These are phyloP conservation scores for Lates japonicus DNA, from an alignment of 2,797 vertebrate genomes.

Conservation along the genomic window DNA sequence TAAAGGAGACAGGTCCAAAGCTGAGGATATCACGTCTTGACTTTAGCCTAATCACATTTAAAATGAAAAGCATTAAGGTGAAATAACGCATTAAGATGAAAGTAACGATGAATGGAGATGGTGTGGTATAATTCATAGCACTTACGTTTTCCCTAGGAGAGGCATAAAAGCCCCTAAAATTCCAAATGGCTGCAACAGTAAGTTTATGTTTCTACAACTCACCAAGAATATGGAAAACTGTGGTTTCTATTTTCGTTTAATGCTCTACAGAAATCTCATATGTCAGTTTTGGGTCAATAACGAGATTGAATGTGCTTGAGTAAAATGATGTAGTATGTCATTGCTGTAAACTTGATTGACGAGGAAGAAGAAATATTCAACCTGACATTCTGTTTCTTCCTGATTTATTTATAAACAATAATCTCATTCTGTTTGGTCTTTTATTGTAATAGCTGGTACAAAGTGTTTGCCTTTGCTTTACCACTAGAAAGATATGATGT, in stretches of 20 bases:
- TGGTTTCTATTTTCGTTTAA: slow-evolving; percentile 53
- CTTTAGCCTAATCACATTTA: slow-evolving; percentile 60
- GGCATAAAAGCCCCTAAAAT: slow-evolving; percentile 57
- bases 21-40: slow-evolving; percentile 34
- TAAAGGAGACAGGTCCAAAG: slow-evolving; percentile 14
- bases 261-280: slow-evolving; percentile 9
- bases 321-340: neutral
- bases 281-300: slow-evolving; percentile 3
- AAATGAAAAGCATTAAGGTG: slow-evolving; percentile 58
- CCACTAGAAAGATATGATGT: slow-evolving; percentile 33
- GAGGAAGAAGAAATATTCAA: neutral
- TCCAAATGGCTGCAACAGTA: slow-evolving; percentile 52
- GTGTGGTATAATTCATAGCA: slow-evolving; percentile 62
- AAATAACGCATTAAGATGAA: slow-evolving; percentile 57
- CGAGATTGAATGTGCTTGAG: neutral
- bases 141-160: slow-evolving; percentile 55
- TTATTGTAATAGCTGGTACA: neutral
- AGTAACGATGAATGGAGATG: slow-evolving; percentile 50
- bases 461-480: slow-evolving; percentile 23
- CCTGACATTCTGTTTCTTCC: neutral
- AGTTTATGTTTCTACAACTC: slow-evolving; percentile 64
- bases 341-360: neutral
- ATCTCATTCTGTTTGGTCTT: slow-evolving; percentile 11
- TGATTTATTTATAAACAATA: neutral
- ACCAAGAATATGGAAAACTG: slow-evolving; percentile 16